These are phyloP conservation scores for Galago senegalensis DNA, from an alignment of 2,797 vertebrate genomes.

Conservation along the genomic window DNA sequence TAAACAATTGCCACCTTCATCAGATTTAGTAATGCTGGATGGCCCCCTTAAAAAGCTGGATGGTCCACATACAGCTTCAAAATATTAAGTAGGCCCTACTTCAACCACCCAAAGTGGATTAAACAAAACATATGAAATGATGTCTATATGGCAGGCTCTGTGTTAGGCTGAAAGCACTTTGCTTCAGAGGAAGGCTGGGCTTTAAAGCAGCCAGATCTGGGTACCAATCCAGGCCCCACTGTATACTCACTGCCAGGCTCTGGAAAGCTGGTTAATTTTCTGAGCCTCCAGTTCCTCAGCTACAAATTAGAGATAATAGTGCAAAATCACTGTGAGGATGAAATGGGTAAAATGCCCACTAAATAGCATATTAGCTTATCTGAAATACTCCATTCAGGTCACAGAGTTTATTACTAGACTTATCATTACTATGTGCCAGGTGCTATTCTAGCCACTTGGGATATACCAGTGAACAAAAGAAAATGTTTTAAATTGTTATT, in stretches of 20 bases:
- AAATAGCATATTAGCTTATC: neutral
- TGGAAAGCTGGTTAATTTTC: neutral
- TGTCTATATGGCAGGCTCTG: neutral
- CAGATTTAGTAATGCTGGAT: neutral
- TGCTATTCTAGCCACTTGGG: neutral
- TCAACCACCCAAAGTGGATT: neutral
- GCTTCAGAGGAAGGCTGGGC: neutral
- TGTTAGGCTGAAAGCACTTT: neutral
- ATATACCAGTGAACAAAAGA: neutral
- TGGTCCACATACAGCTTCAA: constrained; percentile 1
- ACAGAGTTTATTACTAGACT: neutral
- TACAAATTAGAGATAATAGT: constrained; percentile 1
- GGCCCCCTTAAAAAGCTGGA: constrained; percentile 21
- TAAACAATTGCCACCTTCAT: neutral
- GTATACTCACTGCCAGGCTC: neutral
- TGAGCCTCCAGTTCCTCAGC: neutral
- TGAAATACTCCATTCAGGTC: neutral
- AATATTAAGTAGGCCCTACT: neutral
- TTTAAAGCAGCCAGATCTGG: constrained; percentile 22
- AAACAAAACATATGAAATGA: neutral
- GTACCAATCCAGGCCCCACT: neutral
- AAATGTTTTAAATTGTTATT: neutral
- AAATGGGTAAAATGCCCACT: neutral
- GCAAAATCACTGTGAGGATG: neutral
- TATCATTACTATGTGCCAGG: neutral